Evolutionary conservation across 2,888 invertebrate genomes (phyloP).

Genomic region (Ditula angustiorana): DNA sequence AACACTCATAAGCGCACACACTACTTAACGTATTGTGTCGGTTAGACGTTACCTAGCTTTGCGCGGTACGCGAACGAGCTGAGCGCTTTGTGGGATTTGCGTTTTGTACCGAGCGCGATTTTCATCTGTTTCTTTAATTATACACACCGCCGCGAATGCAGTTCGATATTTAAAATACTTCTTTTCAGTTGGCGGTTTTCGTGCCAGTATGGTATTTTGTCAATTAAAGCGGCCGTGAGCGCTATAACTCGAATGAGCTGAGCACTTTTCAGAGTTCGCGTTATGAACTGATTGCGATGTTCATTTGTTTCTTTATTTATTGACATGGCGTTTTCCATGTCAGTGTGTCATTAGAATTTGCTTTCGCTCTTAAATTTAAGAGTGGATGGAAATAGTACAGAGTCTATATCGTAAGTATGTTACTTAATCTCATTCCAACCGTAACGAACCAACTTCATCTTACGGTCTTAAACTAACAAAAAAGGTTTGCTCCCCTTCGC

Average conservation of each 20-base stretch:
- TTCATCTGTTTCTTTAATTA: constrained; percentile 45
- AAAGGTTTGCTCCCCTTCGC: constrained; percentile 46
- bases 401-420: neutral
- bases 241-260: neutral
- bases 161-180: constrained; percentile 25
- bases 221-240: neutral
- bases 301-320: neutral
- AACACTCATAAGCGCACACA: constrained; percentile 81
- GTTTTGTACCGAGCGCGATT: constrained; percentile 54
- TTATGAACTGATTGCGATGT: neutral
- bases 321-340: neutral
- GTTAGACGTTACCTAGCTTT: constrained; percentile 44
- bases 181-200: neutral
- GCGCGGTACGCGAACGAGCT: constrained; percentile 57
- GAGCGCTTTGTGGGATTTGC: constrained; percentile 72
- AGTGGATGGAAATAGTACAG: neutral
- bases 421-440: neutral
- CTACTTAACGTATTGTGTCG: constrained; percentile 75
- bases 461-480: constrained; percentile 34
- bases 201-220: neutral
- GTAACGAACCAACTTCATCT: constrained; percentile 8
- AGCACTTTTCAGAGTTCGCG: neutral
- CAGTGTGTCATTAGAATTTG: neutral
- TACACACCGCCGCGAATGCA: constrained; percentile 16
- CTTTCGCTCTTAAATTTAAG: neutral